Conservation (phyloP, 2,113 vertebrate species). For the Nipponia nippon region DNA sequence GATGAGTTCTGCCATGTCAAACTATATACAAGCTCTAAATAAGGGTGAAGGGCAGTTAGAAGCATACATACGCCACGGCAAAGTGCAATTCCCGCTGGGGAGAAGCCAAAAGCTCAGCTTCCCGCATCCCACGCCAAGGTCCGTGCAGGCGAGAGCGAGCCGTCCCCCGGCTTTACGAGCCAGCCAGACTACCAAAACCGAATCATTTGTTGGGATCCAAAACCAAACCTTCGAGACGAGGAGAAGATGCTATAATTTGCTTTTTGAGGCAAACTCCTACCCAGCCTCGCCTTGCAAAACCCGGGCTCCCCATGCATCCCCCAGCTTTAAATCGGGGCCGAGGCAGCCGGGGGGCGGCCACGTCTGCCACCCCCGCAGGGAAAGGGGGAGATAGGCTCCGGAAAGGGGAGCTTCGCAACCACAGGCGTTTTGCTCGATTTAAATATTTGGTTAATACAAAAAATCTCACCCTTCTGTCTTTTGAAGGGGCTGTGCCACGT, state of each 20-base stretch:
- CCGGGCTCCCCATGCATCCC: not conserved
- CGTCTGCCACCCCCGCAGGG: not conserved
- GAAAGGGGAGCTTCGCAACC: not conserved
- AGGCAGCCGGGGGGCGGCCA: not conserved
- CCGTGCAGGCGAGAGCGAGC: not conserved
- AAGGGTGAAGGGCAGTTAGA: not conserved
- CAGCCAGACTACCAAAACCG: not conserved
- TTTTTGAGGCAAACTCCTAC: not conserved
- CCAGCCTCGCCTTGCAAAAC: not conserved
- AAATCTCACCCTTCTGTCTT: not conserved
- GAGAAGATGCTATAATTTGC: not conserved
- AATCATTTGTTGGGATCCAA: not conserved
- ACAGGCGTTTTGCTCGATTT: not conserved
- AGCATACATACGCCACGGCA: not conserved
- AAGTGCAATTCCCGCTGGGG: not conserved
- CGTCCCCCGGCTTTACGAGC: accelerated
- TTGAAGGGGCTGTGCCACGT: not conserved
- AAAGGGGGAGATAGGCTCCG: not conserved
- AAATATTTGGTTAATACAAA: not conserved
- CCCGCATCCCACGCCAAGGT: not conserved
- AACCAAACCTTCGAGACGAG: not conserved
- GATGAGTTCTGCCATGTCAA: not conserved
- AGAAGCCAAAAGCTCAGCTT: slow-evolving; percentile 1
- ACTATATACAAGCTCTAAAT: accelerated
- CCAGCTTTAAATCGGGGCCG: not conserved